Conservation (phyloP, 2,797 vertebrate species). For the Lithobates pipiens region DNA sequence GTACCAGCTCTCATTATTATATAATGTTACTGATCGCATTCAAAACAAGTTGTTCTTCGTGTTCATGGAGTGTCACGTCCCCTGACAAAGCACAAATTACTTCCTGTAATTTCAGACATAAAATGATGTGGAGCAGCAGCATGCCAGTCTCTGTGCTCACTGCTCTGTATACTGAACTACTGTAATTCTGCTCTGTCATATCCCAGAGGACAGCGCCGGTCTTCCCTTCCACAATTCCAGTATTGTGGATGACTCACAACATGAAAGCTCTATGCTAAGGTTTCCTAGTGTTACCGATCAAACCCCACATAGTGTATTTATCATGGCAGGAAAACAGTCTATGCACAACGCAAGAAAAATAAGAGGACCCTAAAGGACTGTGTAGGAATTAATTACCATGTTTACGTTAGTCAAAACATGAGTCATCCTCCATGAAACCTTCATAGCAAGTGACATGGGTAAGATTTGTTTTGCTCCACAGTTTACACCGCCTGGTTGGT, state of each 20-base stretch:
- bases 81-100: constrained; percentile 33
- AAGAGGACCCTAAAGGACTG: constrained; percentile 3
- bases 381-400: not conserved
- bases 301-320: constrained; percentile 6
- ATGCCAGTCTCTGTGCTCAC: constrained; percentile 34
- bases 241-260: constrained; percentile 35
- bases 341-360: constrained; percentile 1
- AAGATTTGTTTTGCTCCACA: not conserved
- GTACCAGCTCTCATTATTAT: constrained; percentile 8
- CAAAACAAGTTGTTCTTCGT: constrained; percentile 20
- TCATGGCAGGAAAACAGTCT: constrained; percentile 2
- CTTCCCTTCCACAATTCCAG: constrained; percentile 30
- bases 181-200: constrained; percentile 48
- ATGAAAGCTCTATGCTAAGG: constrained; percentile 9
- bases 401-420: not conserved
- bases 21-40: not conserved
- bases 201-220: not conserved
- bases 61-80: constrained; percentile 33
- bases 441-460: constrained; percentile 14
- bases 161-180: constrained; percentile 28
- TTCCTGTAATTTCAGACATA: constrained; percentile 56
- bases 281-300: constrained; percentile 9
- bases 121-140: constrained; percentile 39
- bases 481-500: not conserved
- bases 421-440: constrained; percentile 11